phyloP scores from a whole-genome alignment of 2,888 invertebrate genomes.

The Omphaloscelis lunosa region DNA sequence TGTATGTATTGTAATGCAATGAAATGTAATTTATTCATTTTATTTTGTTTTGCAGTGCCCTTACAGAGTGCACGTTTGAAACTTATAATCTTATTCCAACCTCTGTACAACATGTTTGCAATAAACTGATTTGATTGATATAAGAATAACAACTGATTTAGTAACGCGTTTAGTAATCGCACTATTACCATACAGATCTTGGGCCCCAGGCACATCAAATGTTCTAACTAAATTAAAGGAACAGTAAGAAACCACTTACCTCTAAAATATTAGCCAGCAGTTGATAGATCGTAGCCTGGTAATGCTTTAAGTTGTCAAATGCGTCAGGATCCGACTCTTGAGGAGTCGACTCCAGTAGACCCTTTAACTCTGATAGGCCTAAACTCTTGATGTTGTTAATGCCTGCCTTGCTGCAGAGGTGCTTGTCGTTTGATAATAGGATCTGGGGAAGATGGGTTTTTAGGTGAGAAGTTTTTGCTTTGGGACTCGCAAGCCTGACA shows the following conservation, averaged over 20 bases:
- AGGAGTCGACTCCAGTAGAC: constrained; percentile 70
- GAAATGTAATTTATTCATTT: too few species aligned
- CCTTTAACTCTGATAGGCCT: constrained; percentile 71
- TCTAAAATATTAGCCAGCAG: constrained; percentile 74
- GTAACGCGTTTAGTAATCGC: neutral
- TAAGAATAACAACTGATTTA: neutral
- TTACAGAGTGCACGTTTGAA: too few species aligned
- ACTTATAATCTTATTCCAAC: too few species aligned
- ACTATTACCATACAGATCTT: neutral
- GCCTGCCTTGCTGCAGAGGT: constrained; percentile 90
- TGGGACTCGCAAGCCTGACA: too few species aligned
- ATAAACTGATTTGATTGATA: too few species aligned
- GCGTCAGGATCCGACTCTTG: constrained; percentile 73
- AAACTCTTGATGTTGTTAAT: constrained; percentile 86
- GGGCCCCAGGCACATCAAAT: neutral
- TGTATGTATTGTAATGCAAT: too few species aligned
- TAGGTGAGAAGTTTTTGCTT: neutral
- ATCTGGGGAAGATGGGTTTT: constrained; percentile 81
- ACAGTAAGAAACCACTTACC: constrained; percentile 54
- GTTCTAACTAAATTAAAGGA: neutral
- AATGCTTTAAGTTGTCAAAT: constrained; percentile 69
- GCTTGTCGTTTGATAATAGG: constrained; percentile 90
- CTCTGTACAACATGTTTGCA: too few species aligned
- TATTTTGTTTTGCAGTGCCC: too few species aligned
- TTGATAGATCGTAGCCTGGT: constrained; percentile 75